Conservation (phyloP, 2,797 vertebrate genomes). For the Spizella passerina region DNA sequence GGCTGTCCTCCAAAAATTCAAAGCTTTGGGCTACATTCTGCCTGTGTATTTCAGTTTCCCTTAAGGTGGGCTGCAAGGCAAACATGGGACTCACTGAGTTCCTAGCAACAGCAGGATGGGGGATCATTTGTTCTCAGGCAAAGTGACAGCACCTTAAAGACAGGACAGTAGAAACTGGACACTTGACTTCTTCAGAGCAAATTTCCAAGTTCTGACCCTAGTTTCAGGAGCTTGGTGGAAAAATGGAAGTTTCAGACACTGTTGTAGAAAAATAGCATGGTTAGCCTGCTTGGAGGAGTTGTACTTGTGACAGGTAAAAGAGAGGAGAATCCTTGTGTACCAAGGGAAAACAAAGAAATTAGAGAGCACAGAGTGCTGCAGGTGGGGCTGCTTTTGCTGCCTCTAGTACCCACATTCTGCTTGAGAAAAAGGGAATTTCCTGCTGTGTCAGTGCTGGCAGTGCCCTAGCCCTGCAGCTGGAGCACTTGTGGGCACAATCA, state of each 20-base stretch:
- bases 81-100: not conserved
- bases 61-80: not conserved
- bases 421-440: fast-evolving
- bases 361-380: not conserved
- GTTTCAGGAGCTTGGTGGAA: not conserved
- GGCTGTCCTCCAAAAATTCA: not conserved
- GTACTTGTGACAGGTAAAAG: not conserved
- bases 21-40: not conserved
- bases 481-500: not conserved
- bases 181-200: not conserved
- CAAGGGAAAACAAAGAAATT: not conserved
- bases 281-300: not conserved
- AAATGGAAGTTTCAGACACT: not conserved
- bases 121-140: not conserved
- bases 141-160: not conserved
- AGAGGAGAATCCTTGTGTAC: not conserved
- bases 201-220: not conserved
- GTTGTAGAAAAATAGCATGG: not conserved
- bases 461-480: not conserved
- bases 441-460: not conserved
- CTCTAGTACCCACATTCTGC: fast-evolving
- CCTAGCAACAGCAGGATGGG: fast-evolving
- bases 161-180: not conserved
- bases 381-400: not conserved
- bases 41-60: not conserved